Evolutionary conservation across 2,797 vertebrate species (phyloP).

Genomic region (Etheostoma perlongum): DNA sequence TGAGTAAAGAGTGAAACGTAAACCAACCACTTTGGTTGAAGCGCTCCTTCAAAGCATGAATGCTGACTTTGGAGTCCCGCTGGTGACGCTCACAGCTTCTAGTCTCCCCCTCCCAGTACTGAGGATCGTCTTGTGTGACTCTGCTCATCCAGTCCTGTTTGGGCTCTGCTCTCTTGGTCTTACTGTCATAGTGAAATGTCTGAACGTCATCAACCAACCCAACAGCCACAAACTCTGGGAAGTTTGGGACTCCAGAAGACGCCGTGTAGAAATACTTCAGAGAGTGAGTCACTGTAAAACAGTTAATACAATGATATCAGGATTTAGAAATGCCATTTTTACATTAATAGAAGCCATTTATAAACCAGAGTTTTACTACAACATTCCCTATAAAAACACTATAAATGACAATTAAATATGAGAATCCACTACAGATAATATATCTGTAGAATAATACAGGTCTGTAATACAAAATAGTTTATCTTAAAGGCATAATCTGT

Average conservation of each 20-base stretch:
- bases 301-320: too few relatives aligned
- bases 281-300: conserved; percentile 54
- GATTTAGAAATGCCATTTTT: not conserved
- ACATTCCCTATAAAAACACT: too few relatives aligned
- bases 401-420: too few relatives aligned
- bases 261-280: conserved; percentile 53
- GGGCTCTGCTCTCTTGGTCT: not conserved
- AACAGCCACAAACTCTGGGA: conserved; percentile 65
- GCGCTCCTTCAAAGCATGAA: rapidly evolving
- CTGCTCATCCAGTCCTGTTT: conserved; percentile 66
- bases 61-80: not conserved
- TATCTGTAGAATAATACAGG: too few relatives aligned
- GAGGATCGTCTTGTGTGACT: not conserved
- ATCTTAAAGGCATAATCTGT: too few relatives aligned
- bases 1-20: not conserved
- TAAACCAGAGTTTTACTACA: too few relatives aligned
- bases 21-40: conserved; percentile 75
- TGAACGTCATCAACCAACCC: conserved; percentile 51
- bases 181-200: conserved; percentile 39
- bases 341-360: too few relatives aligned
- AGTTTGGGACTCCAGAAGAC: conserved; percentile 38
- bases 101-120: not conserved
- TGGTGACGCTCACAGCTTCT: not conserved
- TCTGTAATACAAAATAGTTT: too few relatives aligned
- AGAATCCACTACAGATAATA: too few relatives aligned